phyloP scores from a whole-genome alignment of 2,113 vertebrate genomes.

The Periophthalmodon schlosseri region DNA sequence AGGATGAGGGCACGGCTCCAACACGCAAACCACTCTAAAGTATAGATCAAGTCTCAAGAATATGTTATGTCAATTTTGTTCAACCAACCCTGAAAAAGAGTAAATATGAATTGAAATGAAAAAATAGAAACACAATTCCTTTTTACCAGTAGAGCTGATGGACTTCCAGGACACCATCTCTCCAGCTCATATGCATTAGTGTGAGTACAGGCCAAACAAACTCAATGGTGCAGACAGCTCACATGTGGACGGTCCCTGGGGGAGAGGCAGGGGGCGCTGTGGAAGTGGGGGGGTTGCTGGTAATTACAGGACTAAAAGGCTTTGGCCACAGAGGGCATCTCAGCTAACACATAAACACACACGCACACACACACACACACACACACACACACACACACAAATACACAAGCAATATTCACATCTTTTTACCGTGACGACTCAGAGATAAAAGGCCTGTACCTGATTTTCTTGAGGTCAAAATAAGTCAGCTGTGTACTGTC shows the following conservation, averaged over 20 bases:
- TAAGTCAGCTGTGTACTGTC: no score
- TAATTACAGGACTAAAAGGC: constrained; percentile 41
- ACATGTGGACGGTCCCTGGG: constrained; percentile 33
- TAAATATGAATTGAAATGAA: no score
- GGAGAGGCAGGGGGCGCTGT: not conserved
- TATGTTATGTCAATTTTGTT: not conserved
- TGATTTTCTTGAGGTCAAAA: no score
- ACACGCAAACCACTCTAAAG: not conserved
- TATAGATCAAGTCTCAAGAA: not conserved
- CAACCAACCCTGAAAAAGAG: no score
- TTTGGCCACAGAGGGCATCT: constrained; percentile 13
- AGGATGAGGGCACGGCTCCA: not conserved
- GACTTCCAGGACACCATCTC: not conserved
- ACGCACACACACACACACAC: constrained; percentile 1
- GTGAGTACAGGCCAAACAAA: constrained; percentile 17
- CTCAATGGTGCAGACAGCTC: constrained; percentile 39
- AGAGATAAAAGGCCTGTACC: not conserved
- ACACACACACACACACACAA: not conserved
- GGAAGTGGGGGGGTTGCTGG: not conserved
- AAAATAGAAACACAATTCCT: no score
- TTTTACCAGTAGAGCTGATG: not conserved
- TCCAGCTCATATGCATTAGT: constrained; percentile 2
- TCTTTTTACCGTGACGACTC: not conserved
- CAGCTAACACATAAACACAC: constrained; percentile 14
- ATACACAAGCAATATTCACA: not conserved